These are phyloP conservation scores for Hypolimnas misippus DNA, from an alignment of 2,888 invertebrate genomes.

Conservation along the genomic window DNA sequence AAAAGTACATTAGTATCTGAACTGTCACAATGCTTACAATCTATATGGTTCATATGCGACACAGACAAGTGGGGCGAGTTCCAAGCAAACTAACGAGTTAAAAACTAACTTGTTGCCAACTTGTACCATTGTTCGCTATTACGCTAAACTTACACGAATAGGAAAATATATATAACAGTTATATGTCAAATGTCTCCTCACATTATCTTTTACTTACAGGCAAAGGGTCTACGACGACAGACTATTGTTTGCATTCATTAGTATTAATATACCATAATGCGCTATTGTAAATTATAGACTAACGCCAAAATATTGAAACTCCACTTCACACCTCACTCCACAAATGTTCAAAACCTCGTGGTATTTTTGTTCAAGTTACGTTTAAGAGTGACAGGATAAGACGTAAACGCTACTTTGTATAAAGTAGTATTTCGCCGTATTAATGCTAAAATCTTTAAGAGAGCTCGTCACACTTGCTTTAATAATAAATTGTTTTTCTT, in stretches of 20 bases:
- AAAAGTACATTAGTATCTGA: slow-evolving; percentile 14
- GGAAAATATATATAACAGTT: slow-evolving; percentile 17
- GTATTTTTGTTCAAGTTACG: too few relatives aligned
- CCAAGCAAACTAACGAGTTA: slow-evolving; percentile 33
- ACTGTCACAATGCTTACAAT: slow-evolving; percentile 20
- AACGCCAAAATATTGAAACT: too few relatives aligned
- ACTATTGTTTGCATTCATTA: not conserved
- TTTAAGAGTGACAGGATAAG: too few relatives aligned
- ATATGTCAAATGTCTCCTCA: slow-evolving; percentile 1
- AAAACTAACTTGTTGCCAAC: slow-evolving; percentile 35
- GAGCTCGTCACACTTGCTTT: too few relatives aligned
- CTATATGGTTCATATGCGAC: slow-evolving; percentile 18
- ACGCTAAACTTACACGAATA: slow-evolving; percentile 27
- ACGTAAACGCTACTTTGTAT: too few relatives aligned
- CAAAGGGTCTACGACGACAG: not conserved
- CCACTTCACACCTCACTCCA: too few relatives aligned
- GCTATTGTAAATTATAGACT: not conserved
- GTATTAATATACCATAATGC: not conserved
- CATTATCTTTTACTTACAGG: slow-evolving; percentile 14
- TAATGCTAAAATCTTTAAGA: too few relatives aligned
- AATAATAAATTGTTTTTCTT: too few relatives aligned
- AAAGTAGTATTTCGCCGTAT: too few relatives aligned
- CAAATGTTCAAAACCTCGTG: too few relatives aligned
- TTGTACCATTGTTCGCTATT: slow-evolving; percentile 23
- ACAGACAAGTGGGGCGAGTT: slow-evolving; percentile 20